phyloP scores from a whole-genome alignment of 2,113 vertebrate genomes.

The Mesocricetus auratus region DNA sequence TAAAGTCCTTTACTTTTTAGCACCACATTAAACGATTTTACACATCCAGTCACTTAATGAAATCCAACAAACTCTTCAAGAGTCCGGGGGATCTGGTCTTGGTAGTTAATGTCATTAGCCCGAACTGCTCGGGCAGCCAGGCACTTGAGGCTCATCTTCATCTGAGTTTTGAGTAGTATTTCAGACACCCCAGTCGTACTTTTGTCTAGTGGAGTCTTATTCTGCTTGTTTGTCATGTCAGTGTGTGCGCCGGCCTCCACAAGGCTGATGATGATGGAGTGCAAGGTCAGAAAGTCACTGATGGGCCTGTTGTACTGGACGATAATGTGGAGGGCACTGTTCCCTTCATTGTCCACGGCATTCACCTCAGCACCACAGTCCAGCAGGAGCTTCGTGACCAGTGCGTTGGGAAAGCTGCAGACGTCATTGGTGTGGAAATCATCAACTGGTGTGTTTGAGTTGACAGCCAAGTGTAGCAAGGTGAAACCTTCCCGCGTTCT shows the following conservation, averaged over 20 bases:
- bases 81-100: constrained; percentile 97
- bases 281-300: constrained; percentile 98
- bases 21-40: constrained; percentile 81
- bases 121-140: constrained; percentile 97
- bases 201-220: constrained; percentile 97
- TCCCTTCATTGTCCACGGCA: constrained; percentile 94
- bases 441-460: constrained; percentile 95
- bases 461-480: constrained; percentile 96
- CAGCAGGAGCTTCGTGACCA: constrained; percentile 95
- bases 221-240: constrained; percentile 98
- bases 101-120: constrained; percentile 95
- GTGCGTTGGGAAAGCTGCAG: constrained; percentile 96
- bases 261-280: constrained; percentile 97
- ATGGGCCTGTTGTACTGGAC: constrained; percentile 99
- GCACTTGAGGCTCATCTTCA: constrained; percentile 99
- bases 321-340: constrained; percentile 96
- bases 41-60: constrained; percentile 88
- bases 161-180: constrained; percentile 98
- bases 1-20: constrained; percentile 82
- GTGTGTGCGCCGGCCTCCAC: constrained; percentile 98
- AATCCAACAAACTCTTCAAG: constrained; percentile 99
- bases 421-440: constrained; percentile 99
- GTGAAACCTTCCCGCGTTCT: constrained; percentile 93
- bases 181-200: constrained; percentile 98
- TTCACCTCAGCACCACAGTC: constrained; percentile 96